phyloP scores from a whole-genome alignment of 2,888 invertebrate species.

The Bombylius major region DNA sequence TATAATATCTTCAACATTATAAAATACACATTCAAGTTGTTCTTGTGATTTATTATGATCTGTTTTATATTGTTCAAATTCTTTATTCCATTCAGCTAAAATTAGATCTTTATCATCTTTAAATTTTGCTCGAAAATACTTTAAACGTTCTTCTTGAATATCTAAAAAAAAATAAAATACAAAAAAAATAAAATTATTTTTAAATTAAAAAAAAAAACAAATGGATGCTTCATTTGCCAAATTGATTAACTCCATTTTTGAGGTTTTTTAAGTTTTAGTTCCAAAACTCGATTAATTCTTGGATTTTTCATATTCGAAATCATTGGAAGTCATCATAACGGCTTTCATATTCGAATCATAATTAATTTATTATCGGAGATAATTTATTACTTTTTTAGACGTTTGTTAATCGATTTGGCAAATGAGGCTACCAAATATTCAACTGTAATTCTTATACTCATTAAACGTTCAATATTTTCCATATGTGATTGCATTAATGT shows the following conservation, averaged over 20 bases:
- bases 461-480: constrained; percentile 52
- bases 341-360: too few species aligned
- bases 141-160: constrained; percentile 44
- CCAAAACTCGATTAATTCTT: too few species aligned
- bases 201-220: neutral
- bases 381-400: too few species aligned
- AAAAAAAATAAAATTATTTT: neutral
- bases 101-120: constrained; percentile 43
- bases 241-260: too few species aligned
- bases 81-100: constrained; percentile 41
- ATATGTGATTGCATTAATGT: constrained; percentile 61
- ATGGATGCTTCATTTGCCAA: too few species aligned
- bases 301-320: too few species aligned
- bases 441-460: constrained; percentile 14
- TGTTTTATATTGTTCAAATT: constrained; percentile 41
- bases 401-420: too few species aligned
- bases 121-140: constrained; percentile 43
- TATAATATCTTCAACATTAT: constrained; percentile 41
- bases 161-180: constrained; percentile 29
- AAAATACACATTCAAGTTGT: constrained; percentile 45
- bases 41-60: constrained; percentile 43
- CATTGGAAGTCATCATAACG: too few species aligned
- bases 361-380: too few species aligned
- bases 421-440: too few species aligned
- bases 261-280: too few species aligned